Evolutionary conservation across 2,113 vertebrate genomes (phyloP).

Genomic region (Gobio gobio): DNA sequence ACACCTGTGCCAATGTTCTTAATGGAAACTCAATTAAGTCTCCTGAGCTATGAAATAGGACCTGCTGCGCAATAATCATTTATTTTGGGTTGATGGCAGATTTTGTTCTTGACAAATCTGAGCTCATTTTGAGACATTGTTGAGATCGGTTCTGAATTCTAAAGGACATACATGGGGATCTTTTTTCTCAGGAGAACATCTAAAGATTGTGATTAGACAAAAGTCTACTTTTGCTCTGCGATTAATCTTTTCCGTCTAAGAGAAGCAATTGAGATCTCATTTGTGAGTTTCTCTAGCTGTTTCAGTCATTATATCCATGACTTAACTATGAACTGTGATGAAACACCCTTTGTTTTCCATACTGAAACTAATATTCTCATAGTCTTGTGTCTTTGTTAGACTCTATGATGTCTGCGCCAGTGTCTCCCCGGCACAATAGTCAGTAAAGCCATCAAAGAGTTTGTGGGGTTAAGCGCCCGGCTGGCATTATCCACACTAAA

Average conservation of each 20-base stretch:
- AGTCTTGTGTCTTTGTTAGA: constrained; percentile 20
- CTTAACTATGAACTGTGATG: constrained; percentile 16
- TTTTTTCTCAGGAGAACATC: constrained; percentile 9
- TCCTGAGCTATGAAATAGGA: not conserved
- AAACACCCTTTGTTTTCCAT: constrained; percentile 10
- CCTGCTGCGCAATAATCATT: not conserved
- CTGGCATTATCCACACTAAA: constrained; percentile 64
- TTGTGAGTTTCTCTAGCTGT: not conserved
- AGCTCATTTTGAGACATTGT: not conserved
- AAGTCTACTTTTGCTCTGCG: not conserved
- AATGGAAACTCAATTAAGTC: not conserved
- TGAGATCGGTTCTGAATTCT: not conserved
- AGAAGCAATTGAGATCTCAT: not conserved
- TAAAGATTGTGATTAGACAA: not conserved
- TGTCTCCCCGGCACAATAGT: not conserved
- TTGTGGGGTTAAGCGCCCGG: constrained; percentile 48
- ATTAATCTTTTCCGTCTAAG: not conserved
- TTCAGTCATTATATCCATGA: not conserved
- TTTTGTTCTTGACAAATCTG: too few relatives aligned
- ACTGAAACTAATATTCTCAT: not conserved
- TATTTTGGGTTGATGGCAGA: not conserved
- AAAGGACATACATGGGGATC: not conserved
- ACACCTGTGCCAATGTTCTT: not conserved
- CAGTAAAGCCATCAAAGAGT: constrained; percentile 48
- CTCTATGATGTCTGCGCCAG: constrained; percentile 31